Base-by-base conservation (phyloP, 2,888 invertebrate genomes). In the Ectemnius lituratus region DNA sequence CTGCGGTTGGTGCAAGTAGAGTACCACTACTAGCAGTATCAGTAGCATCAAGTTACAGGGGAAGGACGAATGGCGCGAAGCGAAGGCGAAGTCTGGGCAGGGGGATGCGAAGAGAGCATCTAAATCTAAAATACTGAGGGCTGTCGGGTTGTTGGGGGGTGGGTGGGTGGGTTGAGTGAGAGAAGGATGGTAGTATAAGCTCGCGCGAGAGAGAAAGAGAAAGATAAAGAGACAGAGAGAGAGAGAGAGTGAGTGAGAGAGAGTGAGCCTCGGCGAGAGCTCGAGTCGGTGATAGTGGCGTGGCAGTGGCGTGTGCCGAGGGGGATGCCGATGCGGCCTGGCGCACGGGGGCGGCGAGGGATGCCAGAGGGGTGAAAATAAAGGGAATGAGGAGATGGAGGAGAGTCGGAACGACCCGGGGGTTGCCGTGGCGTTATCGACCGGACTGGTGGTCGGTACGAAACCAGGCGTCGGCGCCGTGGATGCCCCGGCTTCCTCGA, bases 351-450 rank as follows among this genome's bases (percentile, higher is more conserved):
- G 18, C 62, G 20, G 18, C 62, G 28, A 62, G 59, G 62, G 66
- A 64, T 61, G 66, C 37, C 70, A 65, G 58, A 70, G 65, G 49
- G 69, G 27, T 5, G 63, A 63, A 61, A 62, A 45, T 57, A 58
- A 65, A 68, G 58, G 68, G 61, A 23, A 62, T 63, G 73, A 71
- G 60, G 72, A 59, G 63, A 28, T 58, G 59, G 67, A 37, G 66
- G 65, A 28, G 66, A 59, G 75, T 59, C 65, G 52, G 84, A 85
- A 85, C 86, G 85, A 87, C 86, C 86, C 81, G 84, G 86, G 84
- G 87, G 88, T 87, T 88, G 87, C 87, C 85, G 87, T 86, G 86
- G 86, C 85, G 87, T 83, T 88, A 88, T 88, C 87, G 87, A 88
- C 86, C 87, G 82, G 78, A 81, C 78, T 81, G 85, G 79, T 80